phyloP scores from a whole-genome alignment of 2,888 invertebrate species.

The Harpalus rufipes region DNA sequence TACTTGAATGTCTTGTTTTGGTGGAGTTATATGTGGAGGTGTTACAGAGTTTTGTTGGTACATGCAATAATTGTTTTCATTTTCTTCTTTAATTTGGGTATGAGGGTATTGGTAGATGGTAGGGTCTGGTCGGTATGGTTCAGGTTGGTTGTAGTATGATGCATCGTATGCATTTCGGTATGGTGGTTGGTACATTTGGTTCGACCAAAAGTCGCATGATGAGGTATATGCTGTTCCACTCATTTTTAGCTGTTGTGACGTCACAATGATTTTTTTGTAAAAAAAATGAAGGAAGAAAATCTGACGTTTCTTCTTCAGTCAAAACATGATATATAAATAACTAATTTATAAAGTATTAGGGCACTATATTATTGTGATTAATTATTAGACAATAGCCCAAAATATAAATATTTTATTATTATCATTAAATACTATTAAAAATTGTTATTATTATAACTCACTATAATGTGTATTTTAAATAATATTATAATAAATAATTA shows the following conservation, averaged over 20 bases:
- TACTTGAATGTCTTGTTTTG: neutral
- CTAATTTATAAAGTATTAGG: too few relatives aligned
- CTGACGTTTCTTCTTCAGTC: too few relatives aligned
- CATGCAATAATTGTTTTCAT: conserved; percentile 42
- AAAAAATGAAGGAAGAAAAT: neutral
- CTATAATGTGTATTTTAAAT: too few relatives aligned
- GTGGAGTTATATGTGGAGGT: conserved; percentile 44
- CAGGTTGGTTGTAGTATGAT: conserved; percentile 24
- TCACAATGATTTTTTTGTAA: neutral
- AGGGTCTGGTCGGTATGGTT: conserved; percentile 7
- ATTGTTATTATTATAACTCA: too few relatives aligned
- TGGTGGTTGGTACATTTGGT: conserved; percentile 56
- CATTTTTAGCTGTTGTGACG: conserved; percentile 70
- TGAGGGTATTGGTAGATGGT: conserved; percentile 22
- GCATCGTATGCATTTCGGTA: conserved; percentile 32
- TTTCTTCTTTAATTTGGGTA: conserved; percentile 36
- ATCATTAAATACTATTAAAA: too few relatives aligned
- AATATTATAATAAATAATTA: too few relatives aligned
- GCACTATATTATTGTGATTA: too few relatives aligned
- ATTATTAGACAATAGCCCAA: too few relatives aligned
- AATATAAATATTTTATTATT: too few relatives aligned
- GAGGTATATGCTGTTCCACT: conserved; percentile 72
- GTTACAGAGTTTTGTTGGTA: conserved; percentile 59
- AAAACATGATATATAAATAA: too few relatives aligned
- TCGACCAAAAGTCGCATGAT: conserved; percentile 72